Percentiles rank a stretch among this genome's conserved stretches.
Evolutionary conservation across 2,888 invertebrate species (phyloP).

Genomic region (Eristalinus sepulchralis): DNA sequence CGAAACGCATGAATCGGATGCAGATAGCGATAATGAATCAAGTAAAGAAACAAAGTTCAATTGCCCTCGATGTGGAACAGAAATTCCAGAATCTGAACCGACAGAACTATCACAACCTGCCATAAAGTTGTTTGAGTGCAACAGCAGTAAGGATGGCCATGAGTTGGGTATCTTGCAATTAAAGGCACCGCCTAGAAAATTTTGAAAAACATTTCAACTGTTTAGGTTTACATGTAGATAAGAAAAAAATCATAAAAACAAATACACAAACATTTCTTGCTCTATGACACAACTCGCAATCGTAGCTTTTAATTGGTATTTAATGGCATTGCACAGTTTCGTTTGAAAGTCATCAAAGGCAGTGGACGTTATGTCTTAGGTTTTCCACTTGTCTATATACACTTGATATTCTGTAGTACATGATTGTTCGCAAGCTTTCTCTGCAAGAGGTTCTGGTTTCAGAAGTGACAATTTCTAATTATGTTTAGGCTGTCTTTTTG

Average conservation of each 20-base stretch:
- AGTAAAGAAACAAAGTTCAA: constrained; percentile 58
- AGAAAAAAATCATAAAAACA: constrained; percentile 25
- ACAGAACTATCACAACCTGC: constrained; percentile 76
- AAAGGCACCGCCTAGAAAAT: constrained; percentile 79
- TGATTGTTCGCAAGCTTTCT: too few relatives aligned
- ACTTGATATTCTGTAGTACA: too few relatives aligned
- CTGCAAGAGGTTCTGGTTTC: too few relatives aligned
- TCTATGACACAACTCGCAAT: constrained; percentile 6
- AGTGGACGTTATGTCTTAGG: too few relatives aligned
- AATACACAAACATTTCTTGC: neutral
- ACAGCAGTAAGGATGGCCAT: constrained; percentile 44
- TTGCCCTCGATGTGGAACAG: constrained; percentile 78
- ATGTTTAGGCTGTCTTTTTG: too few relatives aligned
- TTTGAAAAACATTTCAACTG: constrained; percentile 72
- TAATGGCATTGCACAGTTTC: too few relatives aligned
- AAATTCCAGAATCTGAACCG: constrained; percentile 72
- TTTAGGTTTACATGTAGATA: constrained; percentile 47
- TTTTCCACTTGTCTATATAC: too few relatives aligned
- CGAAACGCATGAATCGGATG: constrained; percentile 18
- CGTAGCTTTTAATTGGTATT: too few relatives aligned
- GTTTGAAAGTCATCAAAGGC: neutral
- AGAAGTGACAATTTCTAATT: too few relatives aligned
- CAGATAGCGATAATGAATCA: constrained; percentile 41
- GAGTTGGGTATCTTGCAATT: constrained; percentile 77
- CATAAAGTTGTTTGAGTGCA: constrained; percentile 72